Base-by-base conservation (phyloP, 2,113 vertebrate genomes). In the Geococcyx californianus region DNA sequence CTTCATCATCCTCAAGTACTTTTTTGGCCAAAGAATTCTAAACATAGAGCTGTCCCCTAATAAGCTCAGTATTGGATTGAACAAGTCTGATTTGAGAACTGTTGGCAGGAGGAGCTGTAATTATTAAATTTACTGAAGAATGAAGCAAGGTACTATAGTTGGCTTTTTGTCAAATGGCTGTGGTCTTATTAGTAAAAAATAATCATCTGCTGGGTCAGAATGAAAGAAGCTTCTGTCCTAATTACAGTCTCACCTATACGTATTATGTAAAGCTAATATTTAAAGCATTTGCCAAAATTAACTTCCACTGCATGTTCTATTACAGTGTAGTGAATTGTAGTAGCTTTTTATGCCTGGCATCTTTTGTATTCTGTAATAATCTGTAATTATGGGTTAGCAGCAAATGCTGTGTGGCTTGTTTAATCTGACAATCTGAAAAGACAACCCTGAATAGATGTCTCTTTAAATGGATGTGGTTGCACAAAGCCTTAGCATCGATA, bases 221-320 rank as follows among this genome's bases (percentile, higher is more conserved):
- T 98, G 94, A 98, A 98, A 98, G 95, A 96, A 95, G 88, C 91
- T 97, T 98, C 96, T 98, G 86, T 96, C 94, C 96, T 98, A 98
- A 98, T 98, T 98, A 98, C 96, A 97, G 97, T 98, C 97, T 98
- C 97, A 98, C 98, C 97, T 98, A 94, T 98, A 97, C 97, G 94
- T 97, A 98, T 98, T 98, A 98, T 98, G 84, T 97, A 98, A 98
- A 98, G 97, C 98, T 98, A 98, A 98, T 98, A 98, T 98, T 98
- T 98, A 98, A 98, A 98, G 97, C 97, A 97, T 98, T 98, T 98
- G 97, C 98, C 97, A 98, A 98, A 98, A 98, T 98, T 98, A 98
- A 98, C 98, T 98, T 98, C 95, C 94, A 97, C 97, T 96, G 97
- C 97, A 87, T 98, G 97, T 97, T 97, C 97, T 97, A 97, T 98